Percentiles rank a stretch among this genome's conserved stretches.
These are phyloP conservation scores for Melanostoma scalare DNA, from an alignment of 2,888 invertebrate genomes.

Conservation along the genomic window DNA sequence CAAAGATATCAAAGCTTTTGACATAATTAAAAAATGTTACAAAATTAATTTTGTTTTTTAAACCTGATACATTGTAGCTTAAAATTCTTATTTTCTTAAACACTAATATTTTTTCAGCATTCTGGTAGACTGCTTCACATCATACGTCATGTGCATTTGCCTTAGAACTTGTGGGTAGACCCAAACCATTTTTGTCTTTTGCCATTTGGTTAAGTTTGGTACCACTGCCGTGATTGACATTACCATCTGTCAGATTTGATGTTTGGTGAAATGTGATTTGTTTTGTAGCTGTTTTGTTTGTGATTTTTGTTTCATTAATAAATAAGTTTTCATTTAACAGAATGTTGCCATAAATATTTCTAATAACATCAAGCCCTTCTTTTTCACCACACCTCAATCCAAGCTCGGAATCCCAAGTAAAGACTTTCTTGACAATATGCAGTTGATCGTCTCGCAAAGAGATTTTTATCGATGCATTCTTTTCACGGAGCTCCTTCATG, in stretches of 20 bases:
- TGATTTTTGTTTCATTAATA: constrained; percentile 8
- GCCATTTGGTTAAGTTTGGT: background rate
- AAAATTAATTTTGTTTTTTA: too few species aligned
- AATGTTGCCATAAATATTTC: constrained; percentile 31
- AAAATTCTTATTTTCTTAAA: constrained; percentile 34
- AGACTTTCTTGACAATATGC: background rate
- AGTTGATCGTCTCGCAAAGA: constrained; percentile 13
- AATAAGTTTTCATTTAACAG: background rate
- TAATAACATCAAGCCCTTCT: constrained; percentile 9
- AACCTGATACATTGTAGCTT: too few species aligned
- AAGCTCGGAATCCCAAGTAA: constrained; percentile 16
- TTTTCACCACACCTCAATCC: constrained; percentile 29
- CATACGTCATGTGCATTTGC: background rate
- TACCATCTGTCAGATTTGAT: constrained; percentile 3
- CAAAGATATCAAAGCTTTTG: too few species aligned
- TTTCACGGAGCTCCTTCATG: constrained; percentile 5
- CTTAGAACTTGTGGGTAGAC: background rate
- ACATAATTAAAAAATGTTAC: too few species aligned
- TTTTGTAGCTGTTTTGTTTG: background rate
- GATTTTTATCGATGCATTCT: background rate
- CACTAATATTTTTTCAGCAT: constrained; percentile 9
- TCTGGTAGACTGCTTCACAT: background rate
- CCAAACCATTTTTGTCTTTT: background rate
- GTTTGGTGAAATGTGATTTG: background rate
- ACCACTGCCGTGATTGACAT: constrained; percentile 7